Conservation (phyloP, 2,113 vertebrate species). For the Tor tambroides region DNA sequence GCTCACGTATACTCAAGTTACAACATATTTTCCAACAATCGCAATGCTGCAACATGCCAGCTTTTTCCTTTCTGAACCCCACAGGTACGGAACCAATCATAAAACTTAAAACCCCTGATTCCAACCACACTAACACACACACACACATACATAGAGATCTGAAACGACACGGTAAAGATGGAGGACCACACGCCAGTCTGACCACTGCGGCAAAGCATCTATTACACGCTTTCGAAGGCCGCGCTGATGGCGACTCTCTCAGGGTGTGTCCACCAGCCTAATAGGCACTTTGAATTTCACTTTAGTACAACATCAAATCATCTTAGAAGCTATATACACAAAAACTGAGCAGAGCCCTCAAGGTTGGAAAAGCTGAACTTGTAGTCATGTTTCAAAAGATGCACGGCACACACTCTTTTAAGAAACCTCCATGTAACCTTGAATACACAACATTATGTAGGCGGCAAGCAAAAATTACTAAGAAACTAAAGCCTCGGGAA, state of each 20-base stretch:
- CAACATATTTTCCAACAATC: conserved; percentile 25
- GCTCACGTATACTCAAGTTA: neutral
- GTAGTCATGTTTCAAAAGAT: conserved; percentile 34
- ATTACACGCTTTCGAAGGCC: neutral
- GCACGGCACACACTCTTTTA: neutral
- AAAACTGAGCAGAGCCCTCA: conserved; percentile 20
- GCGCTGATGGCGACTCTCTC: conserved; percentile 5
- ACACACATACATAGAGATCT: neutral
- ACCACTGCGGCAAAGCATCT: conserved; percentile 24
- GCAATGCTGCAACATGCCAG: conserved; percentile 19
- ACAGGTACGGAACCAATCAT: conserved; percentile 30
- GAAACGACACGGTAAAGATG: conserved; percentile 5
- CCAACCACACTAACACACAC: neutral
- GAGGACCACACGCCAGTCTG: conserved; percentile 12
- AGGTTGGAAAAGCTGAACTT: conserved; percentile 40
- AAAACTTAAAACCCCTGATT: conserved; percentile 26
- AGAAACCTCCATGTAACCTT: conserved; percentile 9
- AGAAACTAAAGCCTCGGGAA: conserved; percentile 13
- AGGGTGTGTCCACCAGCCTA: conserved; percentile 44
- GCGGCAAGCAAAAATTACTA: conserved; percentile 18
- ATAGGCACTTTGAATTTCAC: conserved; percentile 37
- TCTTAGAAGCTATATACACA: neutral
- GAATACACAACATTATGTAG: conserved; percentile 29
- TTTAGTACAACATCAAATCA: conserved; percentile 36
- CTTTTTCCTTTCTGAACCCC: neutral